Conservation (phyloP, 1,140 invertebrate genomes). For the Phymastichus coffea region DNA sequence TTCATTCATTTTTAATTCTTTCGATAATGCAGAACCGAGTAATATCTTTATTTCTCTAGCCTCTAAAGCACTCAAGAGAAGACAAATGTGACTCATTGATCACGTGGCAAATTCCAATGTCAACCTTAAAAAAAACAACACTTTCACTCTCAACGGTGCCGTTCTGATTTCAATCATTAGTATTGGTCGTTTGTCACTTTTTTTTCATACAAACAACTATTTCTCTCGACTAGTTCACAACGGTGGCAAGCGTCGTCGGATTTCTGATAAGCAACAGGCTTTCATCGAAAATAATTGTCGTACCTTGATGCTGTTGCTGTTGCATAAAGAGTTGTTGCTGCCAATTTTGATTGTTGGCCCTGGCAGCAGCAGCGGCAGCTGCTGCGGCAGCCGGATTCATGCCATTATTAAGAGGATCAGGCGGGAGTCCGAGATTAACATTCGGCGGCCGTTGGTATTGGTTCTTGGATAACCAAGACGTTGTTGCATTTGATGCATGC, state of each 20-base stretch:
- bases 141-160: too few relatives aligned
- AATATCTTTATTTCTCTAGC: too few relatives aligned
- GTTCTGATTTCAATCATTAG: too few relatives aligned
- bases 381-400: constrained; percentile 28
- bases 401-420: constrained; percentile 48
- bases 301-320: constrained; percentile 53
- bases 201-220: too few relatives aligned
- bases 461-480: constrained; percentile 56
- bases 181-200: too few relatives aligned
- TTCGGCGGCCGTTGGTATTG: constrained; percentile 58
- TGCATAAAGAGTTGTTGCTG: constrained; percentile 70
- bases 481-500: constrained; percentile 59
- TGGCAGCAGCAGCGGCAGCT: constrained; percentile 44
- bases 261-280: neutral
- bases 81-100: too few relatives aligned
- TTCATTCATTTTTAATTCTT: too few relatives aligned
- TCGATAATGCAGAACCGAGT: too few relatives aligned
- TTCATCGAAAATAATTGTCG: neutral
- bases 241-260: neutral
- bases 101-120: too few relatives aligned
- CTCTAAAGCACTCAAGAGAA: too few relatives aligned
- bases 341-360: constrained; percentile 59
- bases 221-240: neutral
- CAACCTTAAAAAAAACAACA: too few relatives aligned
- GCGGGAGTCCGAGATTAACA: constrained; percentile 57